Percentiles rank a stretch among this genome's conserved stretches.
phyloP scores from a whole-genome alignment of 2,797 vertebrate genomes.

The Ctenopoma multispine region DNA sequence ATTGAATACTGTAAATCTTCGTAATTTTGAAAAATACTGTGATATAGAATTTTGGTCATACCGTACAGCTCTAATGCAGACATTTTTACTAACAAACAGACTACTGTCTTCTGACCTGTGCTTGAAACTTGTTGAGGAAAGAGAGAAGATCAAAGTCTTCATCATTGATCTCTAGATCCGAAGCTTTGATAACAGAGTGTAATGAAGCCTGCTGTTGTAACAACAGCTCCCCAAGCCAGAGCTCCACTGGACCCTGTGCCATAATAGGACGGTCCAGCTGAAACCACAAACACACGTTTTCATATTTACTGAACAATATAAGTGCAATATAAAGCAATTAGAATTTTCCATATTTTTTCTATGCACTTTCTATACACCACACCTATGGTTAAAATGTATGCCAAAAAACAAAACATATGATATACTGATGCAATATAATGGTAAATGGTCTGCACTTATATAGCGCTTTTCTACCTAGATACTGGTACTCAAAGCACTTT shows the following conservation, averaged over 20 bases:
- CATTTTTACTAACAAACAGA: too few relatives aligned
- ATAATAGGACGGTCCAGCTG: slow-evolving; percentile 79
- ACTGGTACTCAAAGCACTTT: too few relatives aligned
- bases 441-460: too few relatives aligned
- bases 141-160: slow-evolving; percentile 85
- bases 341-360: background rate
- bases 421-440: background rate
- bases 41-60: too few relatives aligned
- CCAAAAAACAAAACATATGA: background rate
- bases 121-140: slow-evolving; percentile 85
- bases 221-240: slow-evolving; percentile 90
- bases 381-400: background rate
- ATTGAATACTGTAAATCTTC: too few relatives aligned
- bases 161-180: slow-evolving; percentile 86
- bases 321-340: background rate
- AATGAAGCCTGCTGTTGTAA: slow-evolving; percentile 85
- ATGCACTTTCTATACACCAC: too few relatives aligned
- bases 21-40: too few relatives aligned
- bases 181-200: slow-evolving; percentile 84
- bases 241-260: slow-evolving; percentile 87
- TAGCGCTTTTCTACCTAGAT: too few relatives aligned
- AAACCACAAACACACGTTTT: slow-evolving; percentile 38
- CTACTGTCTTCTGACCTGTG: slow-evolving; percentile 51
- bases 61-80: too few relatives aligned
- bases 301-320: background rate